Conservation (phyloP, 64 coral and sea anemone genomes). For the Porites australiensis region DNA sequence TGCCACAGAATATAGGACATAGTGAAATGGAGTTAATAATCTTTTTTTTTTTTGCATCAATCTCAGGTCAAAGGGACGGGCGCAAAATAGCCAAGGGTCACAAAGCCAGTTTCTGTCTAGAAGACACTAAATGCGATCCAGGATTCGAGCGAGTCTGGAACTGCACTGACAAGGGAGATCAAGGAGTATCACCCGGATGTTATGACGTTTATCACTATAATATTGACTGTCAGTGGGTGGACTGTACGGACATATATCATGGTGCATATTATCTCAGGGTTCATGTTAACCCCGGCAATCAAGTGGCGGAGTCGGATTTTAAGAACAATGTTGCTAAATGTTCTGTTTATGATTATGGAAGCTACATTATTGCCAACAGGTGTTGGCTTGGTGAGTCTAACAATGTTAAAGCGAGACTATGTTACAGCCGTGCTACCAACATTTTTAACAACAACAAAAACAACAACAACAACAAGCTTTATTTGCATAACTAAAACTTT, state of each 20-base stretch:
- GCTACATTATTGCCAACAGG: background rate
- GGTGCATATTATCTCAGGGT: constrained; percentile 62
- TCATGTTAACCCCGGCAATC: constrained; percentile 69
- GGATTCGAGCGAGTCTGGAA: constrained; percentile 78
- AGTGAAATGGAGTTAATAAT: too few relatives aligned
- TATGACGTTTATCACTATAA: constrained; percentile 82
- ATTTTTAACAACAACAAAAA: too few relatives aligned
- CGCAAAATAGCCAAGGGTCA: constrained; percentile 74
- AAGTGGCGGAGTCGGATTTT: constrained; percentile 88
- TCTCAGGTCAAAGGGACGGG: background rate
- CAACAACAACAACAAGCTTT: too few relatives aligned
- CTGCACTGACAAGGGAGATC: constrained; percentile 65
- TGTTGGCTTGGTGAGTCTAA: constrained; percentile 68
- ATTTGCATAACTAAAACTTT: too few relatives aligned
- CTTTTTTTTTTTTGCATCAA: background rate
- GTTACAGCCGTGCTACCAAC: too few relatives aligned
- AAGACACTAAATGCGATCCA: constrained; percentile 86
- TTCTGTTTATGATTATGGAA: constrained; percentile 62
- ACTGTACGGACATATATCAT: constrained; percentile 48
- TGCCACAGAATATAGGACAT: too few relatives aligned
- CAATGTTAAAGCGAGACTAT: too few relatives aligned
- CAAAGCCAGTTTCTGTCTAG: constrained; percentile 94
- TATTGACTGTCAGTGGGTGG: constrained; percentile 95
- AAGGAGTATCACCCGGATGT: constrained; percentile 89
- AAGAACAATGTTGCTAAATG: constrained; percentile 85